Evolutionary conservation across 2,113 vertebrate species (phyloP).

Genomic region (Cricetomys ansorgei): DNA sequence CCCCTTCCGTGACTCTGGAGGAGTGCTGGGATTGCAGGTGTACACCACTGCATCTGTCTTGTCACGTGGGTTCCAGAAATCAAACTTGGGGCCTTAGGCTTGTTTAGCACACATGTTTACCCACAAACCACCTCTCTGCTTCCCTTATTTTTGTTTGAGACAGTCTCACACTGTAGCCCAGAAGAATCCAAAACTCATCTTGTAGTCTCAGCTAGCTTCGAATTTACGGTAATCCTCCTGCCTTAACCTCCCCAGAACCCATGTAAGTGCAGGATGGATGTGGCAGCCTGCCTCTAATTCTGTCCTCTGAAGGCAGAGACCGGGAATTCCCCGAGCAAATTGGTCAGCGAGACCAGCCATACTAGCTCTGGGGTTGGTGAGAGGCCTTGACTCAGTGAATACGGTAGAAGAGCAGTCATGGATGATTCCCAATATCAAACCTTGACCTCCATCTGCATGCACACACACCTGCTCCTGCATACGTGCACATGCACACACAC

Average conservation of each 20-base stretch:
- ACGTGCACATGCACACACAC: background rate
- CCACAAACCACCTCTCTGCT: background rate
- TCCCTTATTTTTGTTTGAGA: background rate
- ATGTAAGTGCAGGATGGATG: background rate
- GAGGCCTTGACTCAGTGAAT: background rate
- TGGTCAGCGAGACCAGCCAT: background rate
- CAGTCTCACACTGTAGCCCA: background rate
- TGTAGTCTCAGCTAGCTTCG: background rate
- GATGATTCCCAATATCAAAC: background rate
- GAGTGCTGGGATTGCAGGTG: background rate
- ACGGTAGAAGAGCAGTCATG: background rate
- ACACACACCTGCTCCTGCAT: background rate
- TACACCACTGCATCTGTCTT: background rate
- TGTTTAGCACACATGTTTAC: background rate
- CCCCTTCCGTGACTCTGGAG: background rate
- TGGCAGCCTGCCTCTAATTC: background rate
- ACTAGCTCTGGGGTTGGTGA: background rate
- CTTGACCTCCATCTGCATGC: background rate
- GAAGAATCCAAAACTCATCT: background rate
- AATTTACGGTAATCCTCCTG: background rate
- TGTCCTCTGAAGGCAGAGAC: background rate
- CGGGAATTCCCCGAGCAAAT: background rate
- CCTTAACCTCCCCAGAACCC: background rate
- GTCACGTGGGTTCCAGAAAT: background rate
- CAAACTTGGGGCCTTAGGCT: background rate